phyloP scores from a whole-genome alignment of 2,113 vertebrate genomes.

The Microcebus griseorufus region DNA sequence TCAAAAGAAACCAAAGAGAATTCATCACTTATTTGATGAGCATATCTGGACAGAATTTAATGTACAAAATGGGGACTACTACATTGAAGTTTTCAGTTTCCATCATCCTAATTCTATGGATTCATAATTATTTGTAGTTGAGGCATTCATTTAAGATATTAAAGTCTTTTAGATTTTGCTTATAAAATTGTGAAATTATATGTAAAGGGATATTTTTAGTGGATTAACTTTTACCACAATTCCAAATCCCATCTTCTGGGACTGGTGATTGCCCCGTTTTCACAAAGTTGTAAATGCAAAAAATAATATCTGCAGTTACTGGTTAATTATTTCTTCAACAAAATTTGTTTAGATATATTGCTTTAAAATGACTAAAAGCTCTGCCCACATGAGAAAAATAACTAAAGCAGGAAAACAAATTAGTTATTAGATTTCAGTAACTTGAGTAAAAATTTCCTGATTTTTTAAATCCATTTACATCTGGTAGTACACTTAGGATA shows the following conservation, averaged over 20 bases:
- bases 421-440: background rate
- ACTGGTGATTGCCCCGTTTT: background rate
- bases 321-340: background rate
- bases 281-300: background rate
- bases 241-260: background rate
- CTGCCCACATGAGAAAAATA: background rate
- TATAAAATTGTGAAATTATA: background rate
- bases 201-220: background rate
- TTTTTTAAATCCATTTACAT: background rate
- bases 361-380: background rate
- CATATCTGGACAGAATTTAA: slow-evolving; percentile 27
- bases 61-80: background rate
- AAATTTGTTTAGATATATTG: background rate
- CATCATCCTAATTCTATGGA: background rate
- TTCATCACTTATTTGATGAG: background rate
- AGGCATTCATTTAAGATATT: background rate
- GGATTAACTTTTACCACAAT: background rate
- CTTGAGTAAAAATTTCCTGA: background rate
- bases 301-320: background rate
- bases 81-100: background rate
- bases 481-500: background rate
- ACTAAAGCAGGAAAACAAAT: background rate
- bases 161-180: background rate
- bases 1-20: background rate
- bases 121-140: background rate